These are phyloP conservation scores for Drosophila kanapiae DNA, from an alignment of 1,140 invertebrate species.

Conservation along the genomic window DNA sequence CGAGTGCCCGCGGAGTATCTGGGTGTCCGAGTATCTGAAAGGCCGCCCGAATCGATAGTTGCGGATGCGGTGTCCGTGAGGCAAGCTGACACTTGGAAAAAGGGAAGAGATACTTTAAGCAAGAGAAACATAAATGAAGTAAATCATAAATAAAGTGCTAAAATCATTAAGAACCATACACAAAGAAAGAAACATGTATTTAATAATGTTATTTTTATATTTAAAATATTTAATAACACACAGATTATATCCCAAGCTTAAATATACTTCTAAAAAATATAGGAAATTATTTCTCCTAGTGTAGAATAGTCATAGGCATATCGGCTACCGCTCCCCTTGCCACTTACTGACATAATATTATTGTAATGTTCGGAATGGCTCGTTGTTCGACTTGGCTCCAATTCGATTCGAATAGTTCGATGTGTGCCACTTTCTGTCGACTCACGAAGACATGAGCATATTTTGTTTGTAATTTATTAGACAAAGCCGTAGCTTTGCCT, in stretches of 20 bases:
- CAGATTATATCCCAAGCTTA: neutral
- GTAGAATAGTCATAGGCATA: constrained; percentile 8
- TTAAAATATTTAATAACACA: accelerated
- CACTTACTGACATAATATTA: constrained; percentile 80
- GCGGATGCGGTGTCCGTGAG: constrained; percentile 3
- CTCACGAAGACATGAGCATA: constrained; percentile 80
- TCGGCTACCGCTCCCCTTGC: constrained; percentile 14
- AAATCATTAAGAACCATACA: neutral
- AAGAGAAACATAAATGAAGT: accelerated
- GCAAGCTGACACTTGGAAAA: constrained; percentile 2
- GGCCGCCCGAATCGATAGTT: constrained; percentile 35
- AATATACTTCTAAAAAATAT: neutral
- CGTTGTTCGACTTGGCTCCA: constrained; percentile 35
- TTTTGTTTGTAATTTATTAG: constrained; percentile 82
- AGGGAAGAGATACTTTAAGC: neutral
- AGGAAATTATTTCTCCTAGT: neutral
- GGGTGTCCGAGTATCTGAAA: constrained; percentile 38
- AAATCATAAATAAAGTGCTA: neutral
- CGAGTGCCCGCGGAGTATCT: constrained; percentile 28
- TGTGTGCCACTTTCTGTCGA: constrained; percentile 78
- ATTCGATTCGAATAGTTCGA: constrained; percentile 42
- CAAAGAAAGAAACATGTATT: neutral
- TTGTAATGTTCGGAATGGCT: constrained; percentile 69
- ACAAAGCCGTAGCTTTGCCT: constrained; percentile 64
- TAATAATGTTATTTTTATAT: neutral